These are phyloP conservation scores for Phyllostomus discolor DNA, from an alignment of 2,113 vertebrate genomes.

Conservation along the genomic window DNA sequence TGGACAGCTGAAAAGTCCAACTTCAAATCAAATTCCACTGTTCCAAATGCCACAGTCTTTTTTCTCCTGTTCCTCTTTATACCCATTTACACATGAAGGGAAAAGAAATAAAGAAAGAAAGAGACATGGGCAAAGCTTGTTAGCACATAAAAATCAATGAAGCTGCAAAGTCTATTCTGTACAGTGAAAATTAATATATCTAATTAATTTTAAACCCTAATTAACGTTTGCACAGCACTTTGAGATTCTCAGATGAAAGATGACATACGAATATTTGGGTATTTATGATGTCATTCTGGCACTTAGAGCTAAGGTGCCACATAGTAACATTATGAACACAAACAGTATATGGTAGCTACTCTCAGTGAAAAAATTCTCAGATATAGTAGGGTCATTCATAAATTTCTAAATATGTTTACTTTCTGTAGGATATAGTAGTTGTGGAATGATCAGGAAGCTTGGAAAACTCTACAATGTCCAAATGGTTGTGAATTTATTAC, in stretches of 20 bases:
- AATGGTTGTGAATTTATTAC: background rate
- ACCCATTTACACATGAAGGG: background rate
- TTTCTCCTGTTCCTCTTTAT: background rate
- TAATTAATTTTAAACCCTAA: conserved; percentile 61
- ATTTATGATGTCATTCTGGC: background rate
- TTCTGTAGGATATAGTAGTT: background rate
- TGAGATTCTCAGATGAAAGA: conserved; percentile 34
- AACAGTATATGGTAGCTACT: background rate
- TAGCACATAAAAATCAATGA: conserved; percentile 50
- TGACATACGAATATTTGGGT: background rate
- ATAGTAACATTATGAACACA: background rate
- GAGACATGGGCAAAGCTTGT: background rate
- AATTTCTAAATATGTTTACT: background rate
- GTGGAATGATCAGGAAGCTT: background rate
- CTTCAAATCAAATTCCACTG: conserved; percentile 14
- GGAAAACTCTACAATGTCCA: background rate
- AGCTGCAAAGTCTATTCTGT: conserved; percentile 36
- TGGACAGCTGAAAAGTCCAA: background rate
- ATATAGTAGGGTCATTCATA: background rate
- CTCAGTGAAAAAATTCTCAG: background rate
- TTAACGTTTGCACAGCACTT: conserved; percentile 48
- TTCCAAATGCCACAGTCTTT: background rate
- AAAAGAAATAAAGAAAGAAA: background rate
- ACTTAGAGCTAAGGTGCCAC: background rate
- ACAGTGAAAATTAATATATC: conserved; percentile 54